These are phyloP conservation scores for Tigriopus japonicus DNA, from an alignment of 1,140 invertebrate genomes.

Conservation along the genomic window DNA sequence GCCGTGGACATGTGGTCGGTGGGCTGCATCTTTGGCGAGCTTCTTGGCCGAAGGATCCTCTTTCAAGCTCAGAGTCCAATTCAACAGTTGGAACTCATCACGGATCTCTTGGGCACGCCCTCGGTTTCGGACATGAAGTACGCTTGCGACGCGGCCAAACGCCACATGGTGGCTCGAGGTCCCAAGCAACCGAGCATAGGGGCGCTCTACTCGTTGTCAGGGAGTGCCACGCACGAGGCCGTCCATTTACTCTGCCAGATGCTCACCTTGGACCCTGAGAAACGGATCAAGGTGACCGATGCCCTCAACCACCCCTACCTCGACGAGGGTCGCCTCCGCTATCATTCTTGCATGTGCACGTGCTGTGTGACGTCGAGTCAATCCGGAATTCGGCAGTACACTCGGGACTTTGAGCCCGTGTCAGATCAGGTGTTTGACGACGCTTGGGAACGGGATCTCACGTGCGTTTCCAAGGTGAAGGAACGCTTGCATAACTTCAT, in stretches of 20 bases:
- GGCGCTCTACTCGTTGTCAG: conserved; percentile 72
- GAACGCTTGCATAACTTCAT: conserved; percentile 81
- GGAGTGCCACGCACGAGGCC: conserved; percentile 86
- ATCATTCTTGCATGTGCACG: conserved; percentile 99
- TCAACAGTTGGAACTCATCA: conserved; percentile 69
- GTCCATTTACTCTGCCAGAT: conserved; percentile 94
- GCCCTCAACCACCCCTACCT: conserved; percentile 90
- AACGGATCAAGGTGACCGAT: conserved; percentile 79
- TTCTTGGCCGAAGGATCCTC: conserved; percentile 78
- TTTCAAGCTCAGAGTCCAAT: conserved; percentile 35
- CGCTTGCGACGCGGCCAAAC: conserved; percentile 83
- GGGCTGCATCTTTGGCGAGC: conserved; percentile 97
- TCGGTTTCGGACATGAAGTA: conserved; percentile 82
- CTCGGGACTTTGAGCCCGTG: conserved; percentile 75
- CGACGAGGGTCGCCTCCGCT: conserved; percentile 87
- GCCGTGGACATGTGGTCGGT: conserved; percentile 97
- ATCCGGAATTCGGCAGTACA: conserved; percentile 57
- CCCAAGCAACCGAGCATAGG: conserved; percentile 71
- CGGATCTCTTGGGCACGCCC: conserved; percentile 90
- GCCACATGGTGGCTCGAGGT: conserved; percentile 72
- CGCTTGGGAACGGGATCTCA: conserved; percentile 80
- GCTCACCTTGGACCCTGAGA: conserved; percentile 92
- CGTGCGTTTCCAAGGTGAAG: conserved; percentile 58
- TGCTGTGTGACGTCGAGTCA: conserved; percentile 66
- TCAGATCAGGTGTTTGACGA: conserved; percentile 76